phyloP scores from a whole-genome alignment of 2,113 vertebrate genomes.

The Lipotes vexillifer region DNA sequence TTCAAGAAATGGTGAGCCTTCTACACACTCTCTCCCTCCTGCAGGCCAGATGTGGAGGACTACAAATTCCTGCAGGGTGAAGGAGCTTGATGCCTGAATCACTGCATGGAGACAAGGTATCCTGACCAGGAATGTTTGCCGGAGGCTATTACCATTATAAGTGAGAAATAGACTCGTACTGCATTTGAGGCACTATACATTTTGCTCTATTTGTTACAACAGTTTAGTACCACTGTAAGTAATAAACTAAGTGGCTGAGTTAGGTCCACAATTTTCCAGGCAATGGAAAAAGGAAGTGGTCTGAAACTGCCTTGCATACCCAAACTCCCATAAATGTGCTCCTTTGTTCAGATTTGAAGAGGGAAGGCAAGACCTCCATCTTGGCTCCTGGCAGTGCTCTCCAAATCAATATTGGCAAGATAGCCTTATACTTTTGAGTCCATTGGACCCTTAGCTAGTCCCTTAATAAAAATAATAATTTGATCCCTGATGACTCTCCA shows the following conservation, averaged over 20 bases:
- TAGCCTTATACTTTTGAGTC: not conserved
- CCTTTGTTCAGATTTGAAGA: not conserved
- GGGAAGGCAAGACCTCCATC: fast-evolving
- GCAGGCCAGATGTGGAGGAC: not conserved
- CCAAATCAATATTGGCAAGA: not conserved
- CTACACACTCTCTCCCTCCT: not conserved
- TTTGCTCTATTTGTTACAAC: not conserved
- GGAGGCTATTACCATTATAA: not conserved
- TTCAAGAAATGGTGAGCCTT: not conserved
- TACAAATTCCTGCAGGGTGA: no score
- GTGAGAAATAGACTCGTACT: not conserved
- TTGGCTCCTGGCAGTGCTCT: not conserved
- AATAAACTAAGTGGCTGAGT: not conserved
- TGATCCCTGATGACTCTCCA: not conserved
- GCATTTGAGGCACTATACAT: not conserved
- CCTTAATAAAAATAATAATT: not conserved
- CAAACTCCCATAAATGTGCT: no score
- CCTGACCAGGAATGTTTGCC: no score
- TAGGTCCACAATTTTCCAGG: not conserved
- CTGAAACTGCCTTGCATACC: not conserved
- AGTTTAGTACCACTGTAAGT: not conserved
- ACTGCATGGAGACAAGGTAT: not conserved
- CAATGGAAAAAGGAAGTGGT: not conserved
- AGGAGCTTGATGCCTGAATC: not conserved
- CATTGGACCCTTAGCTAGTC: not conserved